These are phyloP conservation scores for Acridotheres tristis DNA, from an alignment of 2,797 vertebrate species.

Conservation along the genomic window DNA sequence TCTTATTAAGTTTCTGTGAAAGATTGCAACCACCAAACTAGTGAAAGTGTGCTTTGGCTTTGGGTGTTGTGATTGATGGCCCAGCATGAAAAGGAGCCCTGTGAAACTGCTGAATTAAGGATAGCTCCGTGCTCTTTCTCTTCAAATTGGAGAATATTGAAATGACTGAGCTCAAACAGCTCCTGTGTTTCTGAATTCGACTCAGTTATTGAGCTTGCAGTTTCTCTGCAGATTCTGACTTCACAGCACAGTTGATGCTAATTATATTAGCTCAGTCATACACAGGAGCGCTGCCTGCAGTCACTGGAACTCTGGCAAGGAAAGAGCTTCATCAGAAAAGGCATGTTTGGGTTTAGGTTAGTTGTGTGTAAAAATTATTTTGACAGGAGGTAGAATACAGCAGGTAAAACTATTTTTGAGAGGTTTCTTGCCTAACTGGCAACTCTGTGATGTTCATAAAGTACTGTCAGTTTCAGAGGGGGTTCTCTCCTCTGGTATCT, in stretches of 20 bases:
- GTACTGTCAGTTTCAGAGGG: background rate
- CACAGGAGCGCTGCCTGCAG: background rate
- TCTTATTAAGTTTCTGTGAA: background rate
- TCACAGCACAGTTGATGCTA: background rate
- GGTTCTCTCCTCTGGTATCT: background rate
- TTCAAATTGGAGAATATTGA: background rate
- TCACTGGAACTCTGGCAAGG: background rate
- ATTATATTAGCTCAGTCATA: background rate
- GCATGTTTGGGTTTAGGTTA: background rate
- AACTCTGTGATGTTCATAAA: background rate
- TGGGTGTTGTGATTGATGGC: background rate
- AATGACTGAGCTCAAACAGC: background rate
- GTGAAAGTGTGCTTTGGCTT: background rate
- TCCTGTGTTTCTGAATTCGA: background rate
- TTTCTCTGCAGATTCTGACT: background rate
- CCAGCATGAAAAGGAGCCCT: rapidly evolving
- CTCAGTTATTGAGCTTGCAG: background rate
- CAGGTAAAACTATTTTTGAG: background rate
- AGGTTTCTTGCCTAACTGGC: background rate
- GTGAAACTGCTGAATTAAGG: background rate
- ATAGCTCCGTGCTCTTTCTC: background rate
- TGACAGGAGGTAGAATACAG: background rate
- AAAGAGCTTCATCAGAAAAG: background rate
- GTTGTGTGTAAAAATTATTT: background rate
- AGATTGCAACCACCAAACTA: background rate